Percentiles rank a stretch among this genome's conserved stretches.
Conservation (phyloP, 2,113 vertebrate species). For the Cynopterus brachyotis region DNA sequence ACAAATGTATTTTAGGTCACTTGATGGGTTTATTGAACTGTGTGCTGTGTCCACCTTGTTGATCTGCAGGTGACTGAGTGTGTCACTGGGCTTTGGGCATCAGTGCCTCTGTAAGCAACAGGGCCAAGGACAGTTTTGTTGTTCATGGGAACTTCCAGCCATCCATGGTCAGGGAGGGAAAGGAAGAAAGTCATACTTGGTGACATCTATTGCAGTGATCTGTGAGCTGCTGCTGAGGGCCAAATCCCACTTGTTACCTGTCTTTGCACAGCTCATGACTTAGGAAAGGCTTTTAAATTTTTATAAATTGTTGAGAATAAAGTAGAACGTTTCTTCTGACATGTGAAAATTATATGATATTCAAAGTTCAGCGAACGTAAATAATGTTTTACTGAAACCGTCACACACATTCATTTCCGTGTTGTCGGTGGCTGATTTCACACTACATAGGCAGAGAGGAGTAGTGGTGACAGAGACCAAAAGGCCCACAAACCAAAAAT, state of each 20-base stretch:
- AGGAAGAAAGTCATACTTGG: background rate
- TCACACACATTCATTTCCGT: background rate
- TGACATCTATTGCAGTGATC: background rate
- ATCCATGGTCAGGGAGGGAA: background rate
- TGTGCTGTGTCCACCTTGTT: background rate
- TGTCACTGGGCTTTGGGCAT: background rate
- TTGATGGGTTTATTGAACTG: background rate
- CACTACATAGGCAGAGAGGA: background rate
- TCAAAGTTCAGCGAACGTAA: background rate
- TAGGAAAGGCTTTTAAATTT: background rate
- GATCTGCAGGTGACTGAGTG: background rate
- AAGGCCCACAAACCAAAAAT: background rate
- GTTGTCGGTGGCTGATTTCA: background rate
- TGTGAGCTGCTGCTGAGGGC: background rate
- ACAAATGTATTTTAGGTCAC: background rate
- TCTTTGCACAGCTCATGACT: background rate
- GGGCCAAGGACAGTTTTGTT: background rate
- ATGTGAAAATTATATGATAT: slow-evolving; percentile 11
- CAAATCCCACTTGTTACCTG: background rate
- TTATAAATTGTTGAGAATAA: background rate
- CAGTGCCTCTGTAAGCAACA: background rate
- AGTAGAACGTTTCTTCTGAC: background rate
- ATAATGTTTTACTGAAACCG: background rate
- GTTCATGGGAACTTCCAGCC: background rate
- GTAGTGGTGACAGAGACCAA: background rate